Conservation (phyloP, 2,888 invertebrate genomes). For the Gortyna flavago region DNA sequence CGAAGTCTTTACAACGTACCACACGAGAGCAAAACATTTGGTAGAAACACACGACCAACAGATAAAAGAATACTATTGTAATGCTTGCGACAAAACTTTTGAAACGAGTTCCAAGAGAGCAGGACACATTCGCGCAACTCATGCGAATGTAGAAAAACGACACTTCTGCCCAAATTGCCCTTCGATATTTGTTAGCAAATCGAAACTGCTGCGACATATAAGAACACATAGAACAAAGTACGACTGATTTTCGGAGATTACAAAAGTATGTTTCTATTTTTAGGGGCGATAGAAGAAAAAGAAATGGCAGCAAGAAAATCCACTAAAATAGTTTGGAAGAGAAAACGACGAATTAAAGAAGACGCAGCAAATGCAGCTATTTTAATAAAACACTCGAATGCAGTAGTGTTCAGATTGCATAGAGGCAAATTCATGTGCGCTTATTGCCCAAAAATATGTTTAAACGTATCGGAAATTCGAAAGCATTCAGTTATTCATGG, state of each 20-base stretch:
- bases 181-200: constrained; percentile 74
- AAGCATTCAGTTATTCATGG: constrained; percentile 72
- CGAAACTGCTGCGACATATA: constrained; percentile 77
- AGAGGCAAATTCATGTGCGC: constrained; percentile 82
- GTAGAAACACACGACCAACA: constrained; percentile 79
- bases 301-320: constrained; percentile 39
- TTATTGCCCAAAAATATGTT: constrained; percentile 74
- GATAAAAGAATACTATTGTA: constrained; percentile 76
- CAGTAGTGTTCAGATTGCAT: constrained; percentile 79
- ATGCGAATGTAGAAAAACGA: constrained; percentile 72
- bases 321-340: constrained; percentile 72
- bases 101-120: constrained; percentile 81
- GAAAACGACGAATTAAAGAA: constrained; percentile 71
- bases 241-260: constrained; percentile 53
- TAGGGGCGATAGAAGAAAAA: constrained; percentile 72
- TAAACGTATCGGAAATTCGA: constrained; percentile 73
- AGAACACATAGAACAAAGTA: constrained; percentile 72
- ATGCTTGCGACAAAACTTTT: constrained; percentile 78
- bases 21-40: constrained; percentile 81
- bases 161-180: constrained; percentile 77
- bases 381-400: constrained; percentile 80
- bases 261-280: constrained; percentile 71
- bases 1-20: constrained; percentile 82
- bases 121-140: constrained; percentile 76
- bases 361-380: constrained; percentile 79